These are phyloP conservation scores for Gallinago nigripennis DNA, from an alignment of 2,797 vertebrate species.

Conservation along the genomic window DNA sequence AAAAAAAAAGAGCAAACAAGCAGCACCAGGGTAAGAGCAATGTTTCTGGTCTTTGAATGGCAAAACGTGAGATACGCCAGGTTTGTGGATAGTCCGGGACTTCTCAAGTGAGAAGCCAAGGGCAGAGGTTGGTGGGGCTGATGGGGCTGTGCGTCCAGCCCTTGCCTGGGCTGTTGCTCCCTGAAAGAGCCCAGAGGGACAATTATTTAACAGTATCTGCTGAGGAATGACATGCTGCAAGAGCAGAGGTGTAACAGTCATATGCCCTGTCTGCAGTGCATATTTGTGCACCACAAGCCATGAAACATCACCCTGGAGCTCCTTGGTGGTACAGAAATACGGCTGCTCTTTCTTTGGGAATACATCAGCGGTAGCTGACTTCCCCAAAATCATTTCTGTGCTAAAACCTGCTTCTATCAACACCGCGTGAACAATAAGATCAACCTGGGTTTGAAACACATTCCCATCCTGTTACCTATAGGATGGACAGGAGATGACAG, in stretches of 20 bases:
- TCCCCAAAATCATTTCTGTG: background rate
- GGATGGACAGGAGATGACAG: background rate
- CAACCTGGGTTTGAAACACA: background rate
- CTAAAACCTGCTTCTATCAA: background rate
- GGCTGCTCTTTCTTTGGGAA: background rate
- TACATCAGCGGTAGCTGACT: background rate
- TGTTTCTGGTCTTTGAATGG: background rate
- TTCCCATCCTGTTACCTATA: background rate
- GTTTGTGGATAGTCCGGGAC: background rate
- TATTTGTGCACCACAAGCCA: background rate
- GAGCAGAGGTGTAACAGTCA: background rate
- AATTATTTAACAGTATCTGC: background rate
- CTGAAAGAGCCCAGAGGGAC: background rate
- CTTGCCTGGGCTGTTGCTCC: background rate
- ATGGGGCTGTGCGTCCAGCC: background rate
- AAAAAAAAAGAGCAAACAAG: background rate
- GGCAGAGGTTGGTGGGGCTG: background rate
- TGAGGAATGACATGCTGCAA: fast-evolving
- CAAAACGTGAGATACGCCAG: background rate
- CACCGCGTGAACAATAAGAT: background rate
- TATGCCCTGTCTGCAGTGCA: background rate
- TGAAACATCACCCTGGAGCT: background rate
- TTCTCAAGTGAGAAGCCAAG: background rate
- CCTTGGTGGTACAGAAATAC: background rate
- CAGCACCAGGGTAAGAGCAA: background rate